Evolutionary conservation across 1,140 invertebrate genomes (phyloP), one percentile per base, ranked within the genome.

Genomic region (Brachionus angularis): DNA sequence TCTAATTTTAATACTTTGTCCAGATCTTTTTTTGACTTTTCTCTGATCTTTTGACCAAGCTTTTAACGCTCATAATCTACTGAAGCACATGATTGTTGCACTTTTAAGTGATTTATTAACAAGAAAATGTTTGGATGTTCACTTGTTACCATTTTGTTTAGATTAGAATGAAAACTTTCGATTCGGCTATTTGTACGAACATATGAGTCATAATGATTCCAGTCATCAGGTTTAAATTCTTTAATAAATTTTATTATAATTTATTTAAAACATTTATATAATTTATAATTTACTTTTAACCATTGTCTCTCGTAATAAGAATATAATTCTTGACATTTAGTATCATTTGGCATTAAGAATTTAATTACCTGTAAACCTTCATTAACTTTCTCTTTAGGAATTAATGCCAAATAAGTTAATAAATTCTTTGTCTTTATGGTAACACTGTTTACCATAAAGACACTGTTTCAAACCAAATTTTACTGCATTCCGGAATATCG

Each of bases 141-240:
- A 16, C 29, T 53, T 8, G n/a, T 33, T n/a, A 53, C n/a, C 29
- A 33, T 53, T 23, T 53, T 53, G 29, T 53, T 53, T 8, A 53
- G 16, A 23, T 31, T 31, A 5, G 50, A 53, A 33, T 53, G 50
- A 31, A 53, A 53, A 33, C 50, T 31, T 16, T 53, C 50, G 21
- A 53, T 53, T n/a, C 50, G 50, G 21, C 34, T 53, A 33, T 53
- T 53, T 14, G 50, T 53, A 8, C 29, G n/a, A 8, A 53, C 50
- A 18, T 33, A 21, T 36, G 53, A 58, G n/a, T 58, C 21, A 14
- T 14, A 23, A 36, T 58, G n/a, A 21, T 36, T 58, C 33, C 33
- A 58, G n/a, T 29, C 3, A 33, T 8, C 3, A 33, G 21, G 27
- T 14, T 53, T 33, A 14, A 14, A 33, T 16, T 33, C 34, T 53